Evolutionary conservation across 2,113 vertebrate genomes (phyloP).

Genomic region (Setophaga coronata): DNA sequence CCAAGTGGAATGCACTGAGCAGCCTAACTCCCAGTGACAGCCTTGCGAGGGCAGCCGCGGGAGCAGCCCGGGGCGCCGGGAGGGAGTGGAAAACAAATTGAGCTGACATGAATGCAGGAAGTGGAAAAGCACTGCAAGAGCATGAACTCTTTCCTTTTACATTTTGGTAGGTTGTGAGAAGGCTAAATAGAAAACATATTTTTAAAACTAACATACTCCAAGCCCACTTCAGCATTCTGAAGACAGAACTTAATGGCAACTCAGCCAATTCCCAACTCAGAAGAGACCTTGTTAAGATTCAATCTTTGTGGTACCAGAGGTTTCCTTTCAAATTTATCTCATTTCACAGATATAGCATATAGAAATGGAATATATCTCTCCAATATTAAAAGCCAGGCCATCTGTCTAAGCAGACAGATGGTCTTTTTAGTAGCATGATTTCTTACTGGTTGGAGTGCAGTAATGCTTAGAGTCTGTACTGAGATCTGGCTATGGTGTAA

Average conservation of each 20-base stretch:
- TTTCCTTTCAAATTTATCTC: not conserved
- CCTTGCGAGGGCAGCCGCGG: not conserved
- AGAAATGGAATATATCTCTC: not conserved
- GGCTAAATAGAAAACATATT: not conserved
- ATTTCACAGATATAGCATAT: not conserved
- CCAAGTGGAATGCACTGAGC: not conserved
- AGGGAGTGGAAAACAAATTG: not conserved
- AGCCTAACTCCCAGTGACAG: constrained; percentile 25
- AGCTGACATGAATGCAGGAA: constrained; percentile 14
- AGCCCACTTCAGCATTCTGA: not conserved
- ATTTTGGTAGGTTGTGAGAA: not conserved
- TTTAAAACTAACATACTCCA: not conserved
- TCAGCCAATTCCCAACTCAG: not conserved
- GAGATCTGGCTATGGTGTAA: not conserved
- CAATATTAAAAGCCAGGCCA: not conserved
- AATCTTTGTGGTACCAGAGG: not conserved
- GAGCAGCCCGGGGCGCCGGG: not conserved
- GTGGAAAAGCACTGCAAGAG: not conserved
- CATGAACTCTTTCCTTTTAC: not conserved
- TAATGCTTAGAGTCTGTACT: not conserved
- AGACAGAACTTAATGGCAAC: not conserved
- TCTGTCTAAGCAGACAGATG: not conserved
- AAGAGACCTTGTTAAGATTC: not conserved
- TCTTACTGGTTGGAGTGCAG: not conserved
- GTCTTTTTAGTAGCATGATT: not conserved